Percentiles rank a stretch among this genome's conserved stretches.
Evolutionary conservation across 2,113 vertebrate species (phyloP).

Genomic region (Tylochromis polylepis): DNA sequence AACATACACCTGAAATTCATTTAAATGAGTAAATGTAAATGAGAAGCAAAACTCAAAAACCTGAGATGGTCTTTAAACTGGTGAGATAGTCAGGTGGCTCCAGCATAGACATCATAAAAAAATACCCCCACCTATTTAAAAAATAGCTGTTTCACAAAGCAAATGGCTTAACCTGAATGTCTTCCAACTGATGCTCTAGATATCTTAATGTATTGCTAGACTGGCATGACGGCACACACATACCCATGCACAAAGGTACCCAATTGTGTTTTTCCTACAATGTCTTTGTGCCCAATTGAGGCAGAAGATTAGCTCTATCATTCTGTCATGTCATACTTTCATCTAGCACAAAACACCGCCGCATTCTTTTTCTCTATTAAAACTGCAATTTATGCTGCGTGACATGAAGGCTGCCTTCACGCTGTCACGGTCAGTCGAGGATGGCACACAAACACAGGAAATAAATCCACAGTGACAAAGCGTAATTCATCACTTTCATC

Average conservation of each 20-base stretch:
- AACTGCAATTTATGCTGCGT: constrained; percentile 14
- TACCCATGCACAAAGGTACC: neutral
- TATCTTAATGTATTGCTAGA: neutral
- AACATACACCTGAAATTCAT: neutral
- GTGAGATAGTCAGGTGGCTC: neutral
- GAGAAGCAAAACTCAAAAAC: neutral
- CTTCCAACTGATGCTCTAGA: neutral
- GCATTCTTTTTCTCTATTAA: neutral
- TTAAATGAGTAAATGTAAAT: neutral
- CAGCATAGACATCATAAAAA: neutral
- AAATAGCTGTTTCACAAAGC: neutral
- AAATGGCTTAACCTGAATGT: neutral
- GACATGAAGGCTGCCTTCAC: constrained; percentile 45
- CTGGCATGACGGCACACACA: neutral
- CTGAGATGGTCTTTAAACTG: neutral
- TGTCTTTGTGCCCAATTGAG: neutral
- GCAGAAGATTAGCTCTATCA: constrained; percentile 10
- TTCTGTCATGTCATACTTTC: constrained; percentile 20
- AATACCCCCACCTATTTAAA: neutral
- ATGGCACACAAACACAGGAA: constrained; percentile 47
- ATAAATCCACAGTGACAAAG: constrained; percentile 47
- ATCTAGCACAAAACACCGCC: constrained; percentile 5
- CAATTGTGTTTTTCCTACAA: neutral
- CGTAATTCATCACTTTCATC: constrained; percentile 35
- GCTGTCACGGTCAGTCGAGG: constrained; percentile 29